Evolutionary conservation across 2,797 vertebrate species (phyloP), one percentile per base, ranked within the genome.

Genomic region (Knipowitschia caucasica): DNA sequence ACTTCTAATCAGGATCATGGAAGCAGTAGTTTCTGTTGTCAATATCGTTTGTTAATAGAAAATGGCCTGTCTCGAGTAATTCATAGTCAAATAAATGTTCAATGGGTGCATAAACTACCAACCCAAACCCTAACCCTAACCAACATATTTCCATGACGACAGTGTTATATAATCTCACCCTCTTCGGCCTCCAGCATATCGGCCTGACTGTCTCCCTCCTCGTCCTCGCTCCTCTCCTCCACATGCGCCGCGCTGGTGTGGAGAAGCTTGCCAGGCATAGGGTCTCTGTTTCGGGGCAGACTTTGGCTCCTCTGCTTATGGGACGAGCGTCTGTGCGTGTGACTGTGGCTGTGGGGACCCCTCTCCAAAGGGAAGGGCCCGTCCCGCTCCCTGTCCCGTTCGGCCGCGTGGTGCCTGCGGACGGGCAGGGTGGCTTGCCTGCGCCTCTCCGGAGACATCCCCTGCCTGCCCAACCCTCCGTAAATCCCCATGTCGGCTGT

Each of bases 251-350:
- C 80, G 50, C 76, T 74, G 66, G 78, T 74, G 67, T 86, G 82
- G 2, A 85, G 27, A 51, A 86, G 66, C 60, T 82, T 86, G 6
- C 77, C 88, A 3, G 72, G 83, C 64, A 86, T 80, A 1, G 86
- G 79, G n/a, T 95, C 93, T 35, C 91, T 90, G 77, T 93, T 94
- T 39, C 90, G 76, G 49, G 92, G 92, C 18, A 94, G 88, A 62
- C 92, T 96, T 79, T 93, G 91, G 75, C 93, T 95, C 20, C 88
- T 89, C 57, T 93, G 93, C 62, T 91, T 91, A 73, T 91, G 90
- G 7, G 93, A 43, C 23, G 40, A 89, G 43, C 91, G 86, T 29
- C 85, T 70, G 0, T 85, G 87, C 7, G 86, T 73, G 63, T 88
- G 73, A 14, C 85, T 85, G 61, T 90, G 91, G n/a, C 88, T 78